Conservation (phyloP, 1,140 invertebrate species). For the Lasioglossum albipes region DNA sequence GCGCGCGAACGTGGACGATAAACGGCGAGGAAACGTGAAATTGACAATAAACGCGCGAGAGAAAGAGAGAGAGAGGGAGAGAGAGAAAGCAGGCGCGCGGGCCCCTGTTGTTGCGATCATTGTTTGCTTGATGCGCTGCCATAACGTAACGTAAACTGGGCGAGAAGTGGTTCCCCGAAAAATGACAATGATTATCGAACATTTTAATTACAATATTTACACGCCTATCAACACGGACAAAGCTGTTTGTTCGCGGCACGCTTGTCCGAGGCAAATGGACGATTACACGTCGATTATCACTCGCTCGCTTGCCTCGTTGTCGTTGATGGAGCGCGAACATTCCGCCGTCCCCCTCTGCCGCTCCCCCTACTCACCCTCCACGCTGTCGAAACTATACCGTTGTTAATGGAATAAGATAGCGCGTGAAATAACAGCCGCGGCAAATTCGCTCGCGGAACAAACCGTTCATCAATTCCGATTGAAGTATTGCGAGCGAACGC, state of each 20-base stretch:
- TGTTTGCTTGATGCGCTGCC: conserved; percentile 28
- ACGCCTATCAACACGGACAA: conserved; percentile 38
- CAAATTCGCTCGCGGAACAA: background rate
- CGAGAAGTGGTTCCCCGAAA: conserved; percentile 36
- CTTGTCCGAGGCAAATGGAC: conserved; percentile 24
- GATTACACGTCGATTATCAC: conserved; percentile 43
- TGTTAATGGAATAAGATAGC: conserved; percentile 20
- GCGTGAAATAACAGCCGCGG: conserved; percentile 5
- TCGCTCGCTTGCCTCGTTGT: conserved; percentile 17
- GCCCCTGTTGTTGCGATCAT: background rate
- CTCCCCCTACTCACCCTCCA: background rate
- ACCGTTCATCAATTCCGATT: conserved; percentile 25
- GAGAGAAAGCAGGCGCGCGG: background rate
- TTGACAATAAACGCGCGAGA: conserved; percentile 26
- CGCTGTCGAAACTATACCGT: background rate
- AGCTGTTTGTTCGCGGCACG: conserved; percentile 34
- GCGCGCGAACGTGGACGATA: background rate
- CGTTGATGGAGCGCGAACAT: conserved; percentile 24
- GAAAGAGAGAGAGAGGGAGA: too few relatives aligned
- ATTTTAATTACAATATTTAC: conserved; percentile 52
- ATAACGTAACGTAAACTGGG: conserved; percentile 27
- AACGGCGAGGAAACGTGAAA: conserved; percentile 1
- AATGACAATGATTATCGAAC: conserved; percentile 49
- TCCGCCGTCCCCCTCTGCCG: background rate
- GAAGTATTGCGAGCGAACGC: background rate